A percentile compares a stretch with the other conserved stretches of the same genome.
Evolutionary conservation across 2,888 invertebrate genomes (phyloP).

Genomic region (Glomeris marginata): DNA sequence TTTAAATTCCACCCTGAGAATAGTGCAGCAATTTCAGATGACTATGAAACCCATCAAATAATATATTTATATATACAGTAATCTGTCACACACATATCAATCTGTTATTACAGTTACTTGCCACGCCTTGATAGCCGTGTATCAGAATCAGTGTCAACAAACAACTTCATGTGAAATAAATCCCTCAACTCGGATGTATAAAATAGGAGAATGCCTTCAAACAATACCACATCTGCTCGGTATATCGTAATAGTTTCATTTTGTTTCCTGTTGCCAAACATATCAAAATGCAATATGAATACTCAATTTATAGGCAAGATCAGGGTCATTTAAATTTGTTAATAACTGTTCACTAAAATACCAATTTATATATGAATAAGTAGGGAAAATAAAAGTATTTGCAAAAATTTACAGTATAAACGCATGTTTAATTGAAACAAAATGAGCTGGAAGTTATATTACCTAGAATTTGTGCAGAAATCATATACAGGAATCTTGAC

Average conservation of each 20-base stretch:
- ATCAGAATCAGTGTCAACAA: constrained; percentile 98
- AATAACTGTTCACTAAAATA: too few species aligned
- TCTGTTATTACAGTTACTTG: constrained; percentile 34
- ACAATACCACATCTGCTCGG: constrained; percentile 90
- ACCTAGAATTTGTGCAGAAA: constrained; percentile 80
- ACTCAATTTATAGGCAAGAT: too few species aligned
- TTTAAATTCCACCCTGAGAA: neutral
- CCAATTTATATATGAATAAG: too few species aligned
- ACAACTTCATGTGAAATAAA: constrained; percentile 96
- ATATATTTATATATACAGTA: too few species aligned
- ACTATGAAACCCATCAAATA: constrained; percentile 5
- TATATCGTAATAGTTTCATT: constrained; percentile 50
- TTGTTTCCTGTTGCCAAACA: neutral
- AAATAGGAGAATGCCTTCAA: constrained; percentile 96
- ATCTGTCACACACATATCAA: too few species aligned
- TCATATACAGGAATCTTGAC: constrained; percentile 89
- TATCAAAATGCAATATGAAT: constrained; percentile 1
- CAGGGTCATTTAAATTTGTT: too few species aligned
- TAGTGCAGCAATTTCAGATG: too few species aligned
- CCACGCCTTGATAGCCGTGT: constrained; percentile 90
- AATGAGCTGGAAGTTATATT: constrained; percentile 20
- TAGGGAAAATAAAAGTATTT: neutral
- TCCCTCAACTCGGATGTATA: constrained; percentile 90
- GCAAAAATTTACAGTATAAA: neutral
- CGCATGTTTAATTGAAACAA: neutral